A percentile compares a stretch with the other conserved stretches of the same genome.
Evolutionary conservation across 2,888 invertebrate genomes (phyloP).

Genomic region (Parnassius orleans): DNA sequence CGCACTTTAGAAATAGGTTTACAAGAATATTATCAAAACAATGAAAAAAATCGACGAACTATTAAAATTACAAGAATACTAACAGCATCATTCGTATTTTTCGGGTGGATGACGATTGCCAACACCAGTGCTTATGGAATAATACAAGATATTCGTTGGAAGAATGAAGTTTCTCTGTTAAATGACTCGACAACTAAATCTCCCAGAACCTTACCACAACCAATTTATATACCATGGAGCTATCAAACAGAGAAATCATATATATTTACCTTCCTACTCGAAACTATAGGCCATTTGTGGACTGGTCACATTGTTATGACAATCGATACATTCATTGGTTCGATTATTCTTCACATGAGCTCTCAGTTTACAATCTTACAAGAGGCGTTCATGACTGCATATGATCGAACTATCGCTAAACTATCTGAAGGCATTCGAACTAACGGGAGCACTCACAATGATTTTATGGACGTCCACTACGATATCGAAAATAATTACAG

Average conservation of each 20-base stretch:
- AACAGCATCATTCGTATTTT: conserved; percentile 61
- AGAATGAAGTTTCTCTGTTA: conserved; percentile 46
- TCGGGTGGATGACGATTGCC: conserved; percentile 71
- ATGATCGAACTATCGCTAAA: conserved; percentile 56
- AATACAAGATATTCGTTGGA: conserved; percentile 65
- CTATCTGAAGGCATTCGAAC: conserved; percentile 40
- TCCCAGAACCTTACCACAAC: conserved; percentile 62
- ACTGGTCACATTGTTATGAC: conserved; percentile 74
- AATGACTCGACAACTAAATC: conserved; percentile 51
- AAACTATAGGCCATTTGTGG: conserved; percentile 68
- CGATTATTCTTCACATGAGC: conserved; percentile 70
- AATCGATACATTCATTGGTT: conserved; percentile 71
- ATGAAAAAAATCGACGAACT: conserved; percentile 49
- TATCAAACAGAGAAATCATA: conserved; percentile 60
- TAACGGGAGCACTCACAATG: conserved; percentile 25
- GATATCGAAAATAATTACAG: conserved; percentile 37
- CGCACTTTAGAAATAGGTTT: conserved; percentile 60
- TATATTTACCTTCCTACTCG: conserved; percentile 61
- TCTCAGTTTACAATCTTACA: conserved; percentile 62
- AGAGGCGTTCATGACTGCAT: conserved; percentile 62
- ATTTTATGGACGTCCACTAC: conserved; percentile 25
- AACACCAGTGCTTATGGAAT: conserved; percentile 66
- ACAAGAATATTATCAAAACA: conserved; percentile 63
- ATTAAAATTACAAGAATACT: conserved; percentile 56
- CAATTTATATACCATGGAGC: conserved; percentile 73